These are phyloP conservation scores for Octonoba sinensis DNA, from an alignment of 2,888 invertebrate genomes.

Conservation along the genomic window DNA sequence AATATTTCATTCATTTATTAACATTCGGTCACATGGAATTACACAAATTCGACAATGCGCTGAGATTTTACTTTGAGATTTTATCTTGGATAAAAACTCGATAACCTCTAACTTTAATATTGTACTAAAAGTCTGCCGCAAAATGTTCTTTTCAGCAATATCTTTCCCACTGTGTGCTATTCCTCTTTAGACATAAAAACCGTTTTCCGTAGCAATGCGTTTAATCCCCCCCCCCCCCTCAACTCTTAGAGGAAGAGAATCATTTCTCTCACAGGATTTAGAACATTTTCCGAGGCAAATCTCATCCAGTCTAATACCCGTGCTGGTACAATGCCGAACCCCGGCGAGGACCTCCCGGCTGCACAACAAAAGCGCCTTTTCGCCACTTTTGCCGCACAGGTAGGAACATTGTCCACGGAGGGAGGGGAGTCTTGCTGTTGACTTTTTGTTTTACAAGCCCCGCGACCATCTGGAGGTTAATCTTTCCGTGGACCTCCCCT, in stretches of 20 bases:
- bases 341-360: too few relatives aligned
- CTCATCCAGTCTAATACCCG: too few relatives aligned
- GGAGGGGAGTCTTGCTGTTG: constrained; percentile 29
- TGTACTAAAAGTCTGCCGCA: too few relatives aligned
- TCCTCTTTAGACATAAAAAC: constrained; percentile 29
- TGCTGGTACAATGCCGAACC: too few relatives aligned
- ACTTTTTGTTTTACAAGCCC: constrained; percentile 61
- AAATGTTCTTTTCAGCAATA: not conserved
- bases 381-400: constrained; percentile 21
- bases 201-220: not conserved
- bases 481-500: constrained; percentile 37
- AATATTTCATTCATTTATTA: too few relatives aligned
- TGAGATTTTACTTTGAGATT: too few relatives aligned
- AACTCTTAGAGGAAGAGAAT: not conserved
- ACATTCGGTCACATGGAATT: too few relatives aligned
- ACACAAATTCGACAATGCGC: too few relatives aligned
- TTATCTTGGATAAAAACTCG: too few relatives aligned
- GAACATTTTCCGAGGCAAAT: too few relatives aligned
- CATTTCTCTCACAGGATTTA: too few relatives aligned
- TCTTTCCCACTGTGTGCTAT: not conserved
- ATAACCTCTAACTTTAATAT: too few relatives aligned
- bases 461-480: constrained; percentile 27
- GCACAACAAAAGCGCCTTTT: not conserved
- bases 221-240: not conserved
- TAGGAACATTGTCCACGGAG: constrained; percentile 34